Conservation (phyloP, 2,888 invertebrate genomes). For the Pediacus dermestoides region DNA sequence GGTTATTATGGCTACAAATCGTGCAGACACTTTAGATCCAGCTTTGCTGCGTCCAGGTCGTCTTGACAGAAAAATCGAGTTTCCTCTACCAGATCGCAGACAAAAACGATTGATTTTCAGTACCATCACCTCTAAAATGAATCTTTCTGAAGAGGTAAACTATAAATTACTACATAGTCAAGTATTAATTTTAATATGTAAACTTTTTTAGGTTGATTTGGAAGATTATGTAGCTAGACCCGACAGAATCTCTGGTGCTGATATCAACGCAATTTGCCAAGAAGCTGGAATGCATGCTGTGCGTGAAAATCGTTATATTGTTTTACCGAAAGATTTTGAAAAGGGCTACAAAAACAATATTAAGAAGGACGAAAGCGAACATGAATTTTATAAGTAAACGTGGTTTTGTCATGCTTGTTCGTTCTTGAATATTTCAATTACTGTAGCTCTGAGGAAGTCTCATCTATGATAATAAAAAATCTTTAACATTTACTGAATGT, state of each 20-base stretch:
- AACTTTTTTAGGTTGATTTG: constrained; percentile 76
- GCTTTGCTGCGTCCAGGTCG: constrained; percentile 92
- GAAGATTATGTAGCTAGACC: constrained; percentile 99
- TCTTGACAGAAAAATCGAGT: constrained; percentile 97
- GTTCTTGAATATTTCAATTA: too few species aligned
- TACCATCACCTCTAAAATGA: constrained; percentile 96
- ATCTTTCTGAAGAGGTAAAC: constrained; percentile 89
- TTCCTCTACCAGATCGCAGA: constrained; percentile 88
- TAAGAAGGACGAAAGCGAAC: constrained; percentile 98
- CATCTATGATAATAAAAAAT: too few species aligned
- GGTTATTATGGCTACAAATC: constrained; percentile 91
- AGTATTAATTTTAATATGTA: background rate
- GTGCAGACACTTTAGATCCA: constrained; percentile 98
- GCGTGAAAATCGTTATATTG: constrained; percentile 97
- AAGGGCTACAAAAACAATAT: constrained; percentile 99
- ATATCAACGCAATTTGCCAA: constrained; percentile 99
- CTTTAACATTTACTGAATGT: too few species aligned
- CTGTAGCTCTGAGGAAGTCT: too few species aligned
- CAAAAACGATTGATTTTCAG: constrained; percentile 97
- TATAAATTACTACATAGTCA: too few species aligned
- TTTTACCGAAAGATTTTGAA: constrained; percentile 98
- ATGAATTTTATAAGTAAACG: constrained; percentile 96
- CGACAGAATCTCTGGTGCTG: constrained; percentile 98
- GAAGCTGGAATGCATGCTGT: constrained; percentile 99
- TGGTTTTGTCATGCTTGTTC: background rate